Conservation (phyloP, 2,797 vertebrate species). For the Spondyliosoma cantharus region DNA sequence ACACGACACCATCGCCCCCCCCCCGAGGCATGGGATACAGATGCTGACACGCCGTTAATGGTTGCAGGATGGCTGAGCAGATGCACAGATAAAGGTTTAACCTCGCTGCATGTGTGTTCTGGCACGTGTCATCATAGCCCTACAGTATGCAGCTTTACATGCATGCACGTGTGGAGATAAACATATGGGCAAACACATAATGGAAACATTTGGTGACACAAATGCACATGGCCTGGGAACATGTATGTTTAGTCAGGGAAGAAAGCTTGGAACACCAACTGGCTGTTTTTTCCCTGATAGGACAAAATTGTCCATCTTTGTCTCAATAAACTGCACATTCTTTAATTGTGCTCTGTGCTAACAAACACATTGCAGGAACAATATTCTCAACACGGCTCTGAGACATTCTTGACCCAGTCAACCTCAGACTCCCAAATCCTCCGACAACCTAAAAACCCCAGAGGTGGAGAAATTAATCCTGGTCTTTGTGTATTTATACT, state of each 20-base stretch:
- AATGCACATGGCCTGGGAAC: background rate
- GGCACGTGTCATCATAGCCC: conserved; percentile 10
- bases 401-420: conserved; percentile 56
- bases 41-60: conserved; percentile 54
- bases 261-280: background rate
- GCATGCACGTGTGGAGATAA: conserved; percentile 35
- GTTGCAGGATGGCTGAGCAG: conserved; percentile 35
- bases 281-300: conserved; percentile 13
- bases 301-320: conserved; percentile 22
- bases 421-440: conserved; percentile 39
- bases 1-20: conserved; percentile 35
- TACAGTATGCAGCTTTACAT: background rate
- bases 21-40: conserved; percentile 43
- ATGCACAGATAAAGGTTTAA: conserved; percentile 55
- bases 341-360: conserved; percentile 28
- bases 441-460: conserved; percentile 48
- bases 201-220: conserved; percentile 22
- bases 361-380: conserved; percentile 54
- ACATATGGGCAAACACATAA: background rate
- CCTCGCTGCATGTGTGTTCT: conserved; percentile 20
- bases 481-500: conserved; percentile 57
- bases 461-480: conserved; percentile 53
- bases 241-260: conserved; percentile 2
- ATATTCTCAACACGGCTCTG: conserved; percentile 46
- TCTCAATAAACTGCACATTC: conserved; percentile 55